phyloP scores from a whole-genome alignment of 37 sponge, comb jelly and placozoan genomes.

The Diacarnus erythraeanus region DNA sequence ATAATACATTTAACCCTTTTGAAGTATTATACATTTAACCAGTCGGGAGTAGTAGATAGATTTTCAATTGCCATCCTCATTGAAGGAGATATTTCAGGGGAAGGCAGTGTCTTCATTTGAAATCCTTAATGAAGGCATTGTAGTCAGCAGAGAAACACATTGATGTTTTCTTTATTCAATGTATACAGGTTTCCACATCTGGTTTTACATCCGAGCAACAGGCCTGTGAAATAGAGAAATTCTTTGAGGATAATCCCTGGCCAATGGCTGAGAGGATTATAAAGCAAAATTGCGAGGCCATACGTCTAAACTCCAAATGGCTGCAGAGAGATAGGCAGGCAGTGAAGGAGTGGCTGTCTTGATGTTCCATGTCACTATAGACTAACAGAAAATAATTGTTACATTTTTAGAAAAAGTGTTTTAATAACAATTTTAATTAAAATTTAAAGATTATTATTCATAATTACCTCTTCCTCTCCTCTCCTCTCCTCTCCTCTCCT shows the following conservation, averaged over 20 bases:
- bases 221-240: background rate
- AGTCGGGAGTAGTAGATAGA: no score
- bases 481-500: background rate
- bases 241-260: background rate
- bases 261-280: background rate
- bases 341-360: background rate
- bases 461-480: background rate
- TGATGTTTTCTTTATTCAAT: background rate
- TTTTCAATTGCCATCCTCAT: no score
- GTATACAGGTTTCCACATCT: background rate
- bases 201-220: background rate
- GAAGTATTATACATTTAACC: no score
- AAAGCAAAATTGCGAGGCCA: constrained; percentile 4
- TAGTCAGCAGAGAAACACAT: no score
- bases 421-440: no score
- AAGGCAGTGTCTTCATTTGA: no score
- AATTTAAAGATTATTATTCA: no score
- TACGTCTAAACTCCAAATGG: background rate
- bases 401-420: background rate
- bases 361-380: background rate
- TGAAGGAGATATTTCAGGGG: no score
- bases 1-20: no score
- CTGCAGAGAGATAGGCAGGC: background rate
- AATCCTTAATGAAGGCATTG: no score
- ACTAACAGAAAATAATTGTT: background rate